Evolutionary conservation across 1,140 invertebrate species (phyloP).

Genomic region (Oedothorax gibbosus): DNA sequence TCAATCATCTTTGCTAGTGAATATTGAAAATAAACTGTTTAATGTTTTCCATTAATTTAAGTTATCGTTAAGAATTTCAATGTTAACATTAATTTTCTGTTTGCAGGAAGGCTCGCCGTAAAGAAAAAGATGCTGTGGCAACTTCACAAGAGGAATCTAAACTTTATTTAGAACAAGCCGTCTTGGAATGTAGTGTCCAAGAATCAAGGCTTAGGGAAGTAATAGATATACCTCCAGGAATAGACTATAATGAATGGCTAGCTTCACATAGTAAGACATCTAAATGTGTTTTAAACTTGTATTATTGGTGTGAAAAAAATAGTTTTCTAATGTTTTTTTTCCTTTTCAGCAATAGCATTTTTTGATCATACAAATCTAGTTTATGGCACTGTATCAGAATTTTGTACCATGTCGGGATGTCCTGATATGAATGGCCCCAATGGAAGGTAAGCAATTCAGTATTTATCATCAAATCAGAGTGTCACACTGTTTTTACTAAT

Average conservation of each 20-base stretch:
- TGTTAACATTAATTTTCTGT: slow-evolving; percentile 1
- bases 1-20: no score
- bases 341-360: slow-evolving; percentile 87
- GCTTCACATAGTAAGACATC: slow-evolving; percentile 90
- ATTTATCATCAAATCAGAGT: no score
- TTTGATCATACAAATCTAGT: slow-evolving; percentile 98
- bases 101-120: slow-evolving; percentile 93
- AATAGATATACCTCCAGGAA: slow-evolving; percentile 90
- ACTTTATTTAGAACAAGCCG: slow-evolving; percentile 93
- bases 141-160: slow-evolving; percentile 87
- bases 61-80: not conserved
- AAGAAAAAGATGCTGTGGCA: slow-evolving; percentile 83
- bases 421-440: slow-evolving; percentile 95
- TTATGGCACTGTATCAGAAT: slow-evolving; percentile 97
- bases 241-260: slow-evolving; percentile 98
- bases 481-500: no score
- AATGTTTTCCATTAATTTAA: no score
- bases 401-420: slow-evolving; percentile 93
- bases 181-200: slow-evolving; percentile 87
- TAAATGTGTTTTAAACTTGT: not conserved
- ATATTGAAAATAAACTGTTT: no score
- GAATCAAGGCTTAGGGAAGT: slow-evolving; percentile 92
- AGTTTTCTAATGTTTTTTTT: slow-evolving; percentile 15
- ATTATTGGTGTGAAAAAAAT: not conserved
- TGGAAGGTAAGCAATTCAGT: slow-evolving; percentile 77